A percentile compares a stretch with the other conserved stretches of the same genome.
Evolutionary conservation across 2,888 invertebrate species (phyloP).

Genomic region (Cyclophora punctaria): DNA sequence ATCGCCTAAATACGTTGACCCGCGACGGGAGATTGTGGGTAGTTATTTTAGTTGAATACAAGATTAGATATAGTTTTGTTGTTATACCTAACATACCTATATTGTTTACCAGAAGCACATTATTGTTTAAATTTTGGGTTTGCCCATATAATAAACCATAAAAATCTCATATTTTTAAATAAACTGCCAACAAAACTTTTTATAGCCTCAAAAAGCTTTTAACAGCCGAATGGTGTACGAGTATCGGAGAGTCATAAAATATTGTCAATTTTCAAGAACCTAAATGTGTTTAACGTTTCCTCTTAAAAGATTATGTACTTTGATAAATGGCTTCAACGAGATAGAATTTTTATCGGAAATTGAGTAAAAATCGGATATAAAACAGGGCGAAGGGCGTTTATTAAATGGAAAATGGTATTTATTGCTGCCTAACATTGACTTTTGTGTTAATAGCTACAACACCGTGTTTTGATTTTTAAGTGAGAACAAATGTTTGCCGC

Average conservation of each 20-base stretch:
- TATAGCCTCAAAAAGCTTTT: slow-evolving; percentile 21
- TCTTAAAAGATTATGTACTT: slow-evolving; percentile 17
- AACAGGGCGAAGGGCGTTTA: neutral
- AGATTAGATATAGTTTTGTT: no score
- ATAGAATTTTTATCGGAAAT: slow-evolving; percentile 16
- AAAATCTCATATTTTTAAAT: slow-evolving; percentile 17
- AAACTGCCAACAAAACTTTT: slow-evolving; percentile 18
- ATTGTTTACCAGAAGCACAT: no score
- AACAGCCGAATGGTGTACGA: slow-evolving; percentile 17
- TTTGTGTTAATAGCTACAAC: no score
- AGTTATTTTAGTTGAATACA: no score
- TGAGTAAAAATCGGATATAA: slow-evolving; percentile 6
- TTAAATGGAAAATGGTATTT: neutral
- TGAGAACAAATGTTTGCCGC: no score
- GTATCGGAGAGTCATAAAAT: slow-evolving; percentile 20
- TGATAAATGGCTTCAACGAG: slow-evolving; percentile 14
- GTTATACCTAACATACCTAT: no score
- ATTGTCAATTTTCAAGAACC: slow-evolving; percentile 21
- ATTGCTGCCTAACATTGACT: no score
- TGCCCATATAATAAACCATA: neutral
- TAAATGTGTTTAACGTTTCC: slow-evolving; percentile 15
- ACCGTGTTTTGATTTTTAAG: no score
- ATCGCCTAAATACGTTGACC: no score
- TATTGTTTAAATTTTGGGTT: no score
- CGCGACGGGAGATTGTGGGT: no score